phyloP scores from a whole-genome alignment of 2,888 invertebrate species.

The Pristionchus maxplancki region DNA sequence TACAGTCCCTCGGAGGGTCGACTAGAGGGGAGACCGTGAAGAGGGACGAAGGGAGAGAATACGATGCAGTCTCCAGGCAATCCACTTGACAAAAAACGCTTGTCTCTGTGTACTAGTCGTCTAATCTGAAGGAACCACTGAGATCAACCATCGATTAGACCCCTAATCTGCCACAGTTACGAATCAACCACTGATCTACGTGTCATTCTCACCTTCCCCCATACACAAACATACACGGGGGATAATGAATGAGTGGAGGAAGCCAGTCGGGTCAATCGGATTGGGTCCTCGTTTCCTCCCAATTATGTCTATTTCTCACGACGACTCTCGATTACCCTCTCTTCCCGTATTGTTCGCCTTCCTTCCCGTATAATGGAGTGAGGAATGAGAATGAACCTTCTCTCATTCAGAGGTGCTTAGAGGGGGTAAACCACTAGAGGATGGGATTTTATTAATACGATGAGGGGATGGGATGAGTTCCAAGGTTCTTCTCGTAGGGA shows the following conservation, averaged over 20 bases:
- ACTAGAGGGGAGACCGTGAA: slow-evolving; percentile 19
- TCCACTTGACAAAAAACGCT: slow-evolving; percentile 26
- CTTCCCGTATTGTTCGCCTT: neutral
- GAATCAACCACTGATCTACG: neutral
- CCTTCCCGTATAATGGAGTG: slow-evolving; percentile 38
- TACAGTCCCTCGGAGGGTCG: neutral
- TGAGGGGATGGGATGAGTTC: neutral
- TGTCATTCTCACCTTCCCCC: slow-evolving; percentile 5
- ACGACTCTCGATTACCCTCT: slow-evolving; percentile 28
- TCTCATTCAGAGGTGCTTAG: slow-evolving; percentile 10
- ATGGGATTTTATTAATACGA: neutral
- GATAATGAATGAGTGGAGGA: neutral
- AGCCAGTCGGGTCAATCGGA: neutral
- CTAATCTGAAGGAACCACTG: neutral
- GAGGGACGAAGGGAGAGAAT: neutral
- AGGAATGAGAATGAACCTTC: slow-evolving; percentile 20
- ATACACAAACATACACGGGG: slow-evolving; percentile 17
- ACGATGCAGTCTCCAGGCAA: neutral
- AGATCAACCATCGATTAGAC: neutral
- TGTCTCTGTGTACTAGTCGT: slow-evolving; percentile 11
- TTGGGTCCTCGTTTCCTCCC: neutral
- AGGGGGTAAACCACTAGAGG: neutral
- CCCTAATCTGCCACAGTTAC: neutral
- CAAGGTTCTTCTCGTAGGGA: neutral
- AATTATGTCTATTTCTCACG: slow-evolving; percentile 24